Conservation (phyloP, 2,888 invertebrate species). For the Ernsta delagoae region DNA sequence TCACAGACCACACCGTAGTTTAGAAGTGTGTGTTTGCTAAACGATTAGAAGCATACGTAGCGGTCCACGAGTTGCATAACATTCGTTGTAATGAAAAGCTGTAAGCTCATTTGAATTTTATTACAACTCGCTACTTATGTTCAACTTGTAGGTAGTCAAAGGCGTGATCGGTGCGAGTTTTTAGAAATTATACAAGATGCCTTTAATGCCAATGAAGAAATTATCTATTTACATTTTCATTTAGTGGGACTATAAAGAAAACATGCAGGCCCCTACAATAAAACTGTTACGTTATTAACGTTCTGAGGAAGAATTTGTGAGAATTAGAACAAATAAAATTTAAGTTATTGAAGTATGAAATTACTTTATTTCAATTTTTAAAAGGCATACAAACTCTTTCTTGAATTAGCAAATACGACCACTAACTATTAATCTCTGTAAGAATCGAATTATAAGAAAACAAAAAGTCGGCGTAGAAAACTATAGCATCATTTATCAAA, state of each 20-base stretch:
- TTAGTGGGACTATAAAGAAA: conserved; percentile 1
- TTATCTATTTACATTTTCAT: conserved; percentile 24
- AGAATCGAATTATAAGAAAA: background rate
- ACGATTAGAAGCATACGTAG: conserved; percentile 54
- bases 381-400: background rate
- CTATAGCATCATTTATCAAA: conserved; percentile 20
- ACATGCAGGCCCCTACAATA: too few species aligned
- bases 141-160: conserved; percentile 17
- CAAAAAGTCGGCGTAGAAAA: conserved; percentile 9
- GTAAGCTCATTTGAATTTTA: conserved; percentile 45
- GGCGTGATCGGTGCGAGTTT: conserved; percentile 26
- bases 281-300: background rate
- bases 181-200: conserved; percentile 25
- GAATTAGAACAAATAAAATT: too few species aligned
- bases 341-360: too few species aligned
- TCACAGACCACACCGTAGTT: conserved; percentile 48
- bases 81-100: conserved; percentile 43
- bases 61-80: conserved; percentile 44
- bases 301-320: too few species aligned
- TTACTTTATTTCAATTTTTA: background rate
- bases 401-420: conserved; percentile 7
- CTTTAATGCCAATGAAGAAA: conserved; percentile 18
- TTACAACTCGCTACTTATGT: conserved; percentile 34
- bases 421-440: conserved; percentile 8
- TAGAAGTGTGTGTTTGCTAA: conserved; percentile 52